Evolutionary conservation across 92 coral and sea anemone species (phyloP).

Genomic region (Pocillopora grandis): DNA sequence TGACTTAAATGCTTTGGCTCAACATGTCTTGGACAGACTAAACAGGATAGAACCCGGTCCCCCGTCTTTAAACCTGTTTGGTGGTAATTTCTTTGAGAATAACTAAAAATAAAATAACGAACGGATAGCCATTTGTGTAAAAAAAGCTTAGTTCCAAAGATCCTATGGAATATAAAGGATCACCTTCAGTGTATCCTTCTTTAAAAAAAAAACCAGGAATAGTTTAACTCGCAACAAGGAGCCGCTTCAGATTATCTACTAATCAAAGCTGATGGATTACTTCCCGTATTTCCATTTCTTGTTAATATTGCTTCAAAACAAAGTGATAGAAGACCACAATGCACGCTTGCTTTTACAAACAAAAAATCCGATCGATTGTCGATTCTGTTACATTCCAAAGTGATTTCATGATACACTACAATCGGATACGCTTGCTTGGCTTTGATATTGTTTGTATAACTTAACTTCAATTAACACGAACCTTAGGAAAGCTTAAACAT

Average conservation of each 20-base stretch:
- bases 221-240: neutral
- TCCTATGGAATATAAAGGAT: neutral
- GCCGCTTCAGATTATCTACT: neutral
- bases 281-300: no score
- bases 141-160: neutral
- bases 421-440: conserved; percentile 21
- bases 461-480: neutral
- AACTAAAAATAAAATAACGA: neutral
- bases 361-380: conserved; percentile 5
- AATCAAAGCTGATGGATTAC: no score
- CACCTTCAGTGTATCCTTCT: neutral
- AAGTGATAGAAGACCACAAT: neutral
- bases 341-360: neutral
- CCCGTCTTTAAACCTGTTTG: no score
- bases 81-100: no score
- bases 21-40: no score
- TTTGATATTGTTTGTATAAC: neutral
- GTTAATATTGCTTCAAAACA: no score
- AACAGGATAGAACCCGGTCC: no score
- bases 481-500: neutral
- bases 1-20: neutral
- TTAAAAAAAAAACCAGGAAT: neutral
- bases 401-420: conserved; percentile 33
- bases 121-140: neutral
- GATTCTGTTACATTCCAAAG: conserved; percentile 30